These are phyloP conservation scores for Turdus rufiventris DNA, from an alignment of 2,113 vertebrate species.

Conservation along the genomic window DNA sequence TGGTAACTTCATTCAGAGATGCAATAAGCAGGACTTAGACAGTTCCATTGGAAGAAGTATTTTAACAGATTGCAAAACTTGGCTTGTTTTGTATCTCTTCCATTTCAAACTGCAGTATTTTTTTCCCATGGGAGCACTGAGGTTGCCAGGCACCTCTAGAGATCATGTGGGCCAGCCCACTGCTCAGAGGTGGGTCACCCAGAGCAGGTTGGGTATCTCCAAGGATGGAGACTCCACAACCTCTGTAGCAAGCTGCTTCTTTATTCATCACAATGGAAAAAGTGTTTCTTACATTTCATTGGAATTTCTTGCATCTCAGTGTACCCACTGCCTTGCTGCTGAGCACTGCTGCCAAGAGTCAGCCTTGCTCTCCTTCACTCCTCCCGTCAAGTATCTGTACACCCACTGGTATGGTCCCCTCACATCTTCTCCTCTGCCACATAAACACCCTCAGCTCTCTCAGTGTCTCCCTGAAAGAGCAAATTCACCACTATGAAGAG, in stretches of 20 bases:
- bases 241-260: background rate
- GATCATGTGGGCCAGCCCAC: background rate
- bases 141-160: background rate
- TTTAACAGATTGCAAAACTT: background rate
- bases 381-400: background rate
- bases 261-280: background rate
- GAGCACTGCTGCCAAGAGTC: background rate
- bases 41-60: background rate
- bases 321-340: background rate
- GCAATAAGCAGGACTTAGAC: background rate
- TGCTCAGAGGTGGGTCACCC: background rate
- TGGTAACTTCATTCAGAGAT: background rate
- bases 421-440: background rate
- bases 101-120: background rate
- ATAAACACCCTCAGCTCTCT: background rate
- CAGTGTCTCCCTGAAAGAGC: background rate
- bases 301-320: background rate
- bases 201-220: background rate
- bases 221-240: background rate
- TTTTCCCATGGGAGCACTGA: background rate
- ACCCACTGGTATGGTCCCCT: background rate
- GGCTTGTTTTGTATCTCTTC: background rate
- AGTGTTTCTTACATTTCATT: rapidly evolving
- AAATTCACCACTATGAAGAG: background rate
- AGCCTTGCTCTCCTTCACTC: background rate